A percentile compares a stretch with the other conserved stretches of the same genome.
These are phyloP conservation scores for Gymnobelideus leadbeateri DNA, from an alignment of 2,113 vertebrate genomes.

Conservation along the genomic window DNA sequence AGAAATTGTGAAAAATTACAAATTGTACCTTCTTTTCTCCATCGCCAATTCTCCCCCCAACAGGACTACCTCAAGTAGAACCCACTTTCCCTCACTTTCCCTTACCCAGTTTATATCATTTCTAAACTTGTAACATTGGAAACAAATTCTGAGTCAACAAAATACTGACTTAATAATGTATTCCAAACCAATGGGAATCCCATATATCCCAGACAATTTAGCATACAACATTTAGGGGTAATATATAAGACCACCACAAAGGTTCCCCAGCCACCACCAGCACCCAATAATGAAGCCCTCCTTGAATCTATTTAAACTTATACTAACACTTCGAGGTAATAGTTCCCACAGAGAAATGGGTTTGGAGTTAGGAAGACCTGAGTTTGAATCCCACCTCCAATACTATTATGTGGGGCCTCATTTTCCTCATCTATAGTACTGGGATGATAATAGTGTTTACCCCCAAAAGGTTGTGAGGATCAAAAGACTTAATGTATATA, in stretches of 20 bases:
- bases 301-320: background rate
- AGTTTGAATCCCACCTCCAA: background rate
- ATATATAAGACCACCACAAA: background rate
- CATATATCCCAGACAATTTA: slow-evolving; percentile 1
- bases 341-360: background rate
- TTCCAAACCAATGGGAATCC: background rate
- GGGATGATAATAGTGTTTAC: background rate
- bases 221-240: background rate
- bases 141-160: slow-evolving; percentile 35
- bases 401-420: background rate
- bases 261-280: background rate
- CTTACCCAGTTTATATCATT: background rate
- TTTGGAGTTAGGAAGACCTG: background rate
- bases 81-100: background rate
- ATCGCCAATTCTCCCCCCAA: background rate
- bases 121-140: background rate
- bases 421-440: background rate
- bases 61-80: background rate
- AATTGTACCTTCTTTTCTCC: background rate
- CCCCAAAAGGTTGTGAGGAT: background rate
- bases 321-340: background rate
- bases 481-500: background rate
- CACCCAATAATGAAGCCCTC: background rate
- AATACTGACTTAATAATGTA: slow-evolving; percentile 14
- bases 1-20: background rate